Base-by-base conservation (phyloP, 1,140 invertebrate species). In the Sarcophaga peregrina region DNA sequence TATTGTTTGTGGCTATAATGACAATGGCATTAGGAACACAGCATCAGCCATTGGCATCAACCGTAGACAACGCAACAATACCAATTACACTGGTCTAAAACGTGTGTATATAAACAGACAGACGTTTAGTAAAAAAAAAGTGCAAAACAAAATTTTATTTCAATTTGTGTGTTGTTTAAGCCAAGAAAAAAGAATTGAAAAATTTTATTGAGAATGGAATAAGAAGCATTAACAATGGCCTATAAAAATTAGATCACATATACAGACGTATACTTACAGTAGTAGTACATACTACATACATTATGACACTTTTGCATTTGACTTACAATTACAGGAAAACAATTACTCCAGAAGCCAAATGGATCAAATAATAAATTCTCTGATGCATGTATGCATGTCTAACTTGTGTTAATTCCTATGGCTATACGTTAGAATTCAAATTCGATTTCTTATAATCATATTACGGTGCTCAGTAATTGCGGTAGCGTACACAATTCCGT, bases 1-100 rank as follows among this genome's bases (percentile, higher is more conserved):
- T 78, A 78, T 78, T 78, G 75, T 78, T 25, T 50, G 47, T 78
- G 75, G 48, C 75, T 78, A 50, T 78, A 78, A 78, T 78, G 48
- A 78, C 75, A 78, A 78, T 25, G 17, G 62, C 75, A 78, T 13
- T 78, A 11, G 17, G 46, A 15, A 76, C n/a, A 76, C 47, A n/a
- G 74, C 46, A 76, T 47, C 5, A 76, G 45, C 74, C 46, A 76
- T 37, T 46, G 47, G 74, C 11, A 58, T 76, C 74, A 13, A 48
- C 74, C 11, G 47, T 9, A 13, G 5, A 25, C 75, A 17, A 52
- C 47, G 37, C 75, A 50, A 17, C 75, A 52, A 20, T n/a, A 20
- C 8, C 47, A 52, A 78, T 68, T 68, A 20, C n/a, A 20, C 8
- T 68, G 62, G 25, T 37, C 62, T 20, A 68, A n/a, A 68, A 68